Evolutionary conservation across 1,140 invertebrate genomes (phyloP), one percentile per base, ranked within the genome.

Genomic region (Pseudomyrmex cubaensis): DNA sequence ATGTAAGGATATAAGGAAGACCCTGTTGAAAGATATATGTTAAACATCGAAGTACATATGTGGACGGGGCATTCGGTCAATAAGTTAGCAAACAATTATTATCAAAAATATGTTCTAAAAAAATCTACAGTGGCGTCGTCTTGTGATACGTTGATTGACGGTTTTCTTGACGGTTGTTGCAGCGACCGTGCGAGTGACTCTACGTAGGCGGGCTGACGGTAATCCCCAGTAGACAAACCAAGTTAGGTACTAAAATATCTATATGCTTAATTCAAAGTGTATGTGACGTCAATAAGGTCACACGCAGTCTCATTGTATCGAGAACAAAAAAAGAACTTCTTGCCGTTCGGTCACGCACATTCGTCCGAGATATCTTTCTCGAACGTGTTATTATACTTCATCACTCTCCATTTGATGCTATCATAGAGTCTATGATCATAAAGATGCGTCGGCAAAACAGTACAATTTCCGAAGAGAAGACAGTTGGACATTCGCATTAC

Each of bases 171-270:
- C 93, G 93, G 93, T 94, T 94, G 93, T 94, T 94, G 90, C 93
- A 94, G 93, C 93, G 93, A 94, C 93, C 93, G 93, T 94, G 90
- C 91, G 93, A 92, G 93, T 94, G 93, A 94, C 93, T 93, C 93
- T 94, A 86, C 93, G 92, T 94, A 94, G 93, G 90, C 93, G 93
- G 91, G 93, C 93, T 76, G 93, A 94, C 91, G 93, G 90, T 93
- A 94, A 94, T 91, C 91, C 93, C 91, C 92, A 93, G 87, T 94
- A 94, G 88, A 91, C 90, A 94, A 92, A 92, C 69, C 89, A 93
- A 93, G 90, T 93, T 94, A 93, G 92, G 91, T 93, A 93, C 92
- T 85, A 66, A 75, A 59, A 86, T 89, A 90, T 85, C 74, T 78
- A 8, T 78, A 57, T 86, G 89, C 88, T 84, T 89, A 88, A 90